Evolutionary conservation across 2,113 vertebrate species (phyloP).

Genomic region (Siniperca knerii): DNA sequence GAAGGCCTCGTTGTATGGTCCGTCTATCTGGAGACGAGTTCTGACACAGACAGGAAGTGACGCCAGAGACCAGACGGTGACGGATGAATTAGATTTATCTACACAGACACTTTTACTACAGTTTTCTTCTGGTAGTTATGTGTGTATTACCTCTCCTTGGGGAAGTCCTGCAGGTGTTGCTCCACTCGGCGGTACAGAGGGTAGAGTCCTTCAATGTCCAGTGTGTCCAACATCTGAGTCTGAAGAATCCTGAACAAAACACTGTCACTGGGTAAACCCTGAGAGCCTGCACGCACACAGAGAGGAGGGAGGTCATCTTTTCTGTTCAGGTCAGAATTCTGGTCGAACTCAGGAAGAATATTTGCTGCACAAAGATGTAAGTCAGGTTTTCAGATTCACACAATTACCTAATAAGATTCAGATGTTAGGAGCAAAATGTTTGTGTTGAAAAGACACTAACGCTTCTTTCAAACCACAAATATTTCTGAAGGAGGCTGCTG

Average conservation of each 20-base stretch:
- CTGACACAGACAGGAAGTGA: conserved; percentile 72
- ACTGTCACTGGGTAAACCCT: conserved; percentile 90
- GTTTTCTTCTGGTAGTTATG: background rate
- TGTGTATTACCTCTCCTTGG: conserved; percentile 90
- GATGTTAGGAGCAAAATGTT: background rate
- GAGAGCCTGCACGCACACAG: conserved; percentile 73
- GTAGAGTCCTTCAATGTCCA: conserved; percentile 96
- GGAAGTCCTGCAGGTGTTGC: conserved; percentile 92
- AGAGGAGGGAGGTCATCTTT: background rate
- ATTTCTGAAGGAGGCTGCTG: conserved; percentile 12
- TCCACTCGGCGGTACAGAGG: conserved; percentile 93
- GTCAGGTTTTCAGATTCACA: background rate
- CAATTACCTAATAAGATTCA: background rate
- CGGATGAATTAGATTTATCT: no score
- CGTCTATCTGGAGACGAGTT: conserved; percentile 90
- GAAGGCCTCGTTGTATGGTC: conserved; percentile 92
- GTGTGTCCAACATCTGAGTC: conserved; percentile 95
- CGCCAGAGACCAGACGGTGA: background rate
- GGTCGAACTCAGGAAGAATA: background rate
- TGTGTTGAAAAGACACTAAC: background rate
- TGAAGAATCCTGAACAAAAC: conserved; percentile 94
- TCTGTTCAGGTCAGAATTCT: background rate
- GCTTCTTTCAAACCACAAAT: conserved; percentile 20
- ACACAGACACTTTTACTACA: no score
- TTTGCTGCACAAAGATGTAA: background rate